A percentile compares a stretch with the other conserved stretches of the same genome.
Conservation (phyloP, 2,888 invertebrate genomes). For the Julus scandinavius region DNA sequence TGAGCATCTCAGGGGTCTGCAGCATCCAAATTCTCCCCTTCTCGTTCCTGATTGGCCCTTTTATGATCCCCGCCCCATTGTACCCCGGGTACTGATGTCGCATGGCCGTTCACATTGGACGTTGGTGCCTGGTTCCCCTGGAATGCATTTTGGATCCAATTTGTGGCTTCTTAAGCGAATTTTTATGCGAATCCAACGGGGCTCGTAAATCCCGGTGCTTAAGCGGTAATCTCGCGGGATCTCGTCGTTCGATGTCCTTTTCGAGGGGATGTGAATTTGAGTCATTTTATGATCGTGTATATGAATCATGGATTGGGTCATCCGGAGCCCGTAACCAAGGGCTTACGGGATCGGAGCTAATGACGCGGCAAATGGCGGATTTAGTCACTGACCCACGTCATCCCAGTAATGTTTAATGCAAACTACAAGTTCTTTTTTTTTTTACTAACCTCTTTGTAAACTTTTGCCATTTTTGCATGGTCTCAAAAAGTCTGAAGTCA, state of each 20-base stretch:
- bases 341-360: conserved; percentile 2
- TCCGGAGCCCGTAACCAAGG: background rate
- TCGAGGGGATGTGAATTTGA: conserved; percentile 4
- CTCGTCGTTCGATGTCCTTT: conserved; percentile 27
- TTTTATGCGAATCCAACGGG: conserved; percentile 17
- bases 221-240: conserved; percentile 24
- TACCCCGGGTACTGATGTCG: background rate
- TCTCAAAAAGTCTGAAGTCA: too few species aligned
- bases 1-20: background rate
- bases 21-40: background rate
- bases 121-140: background rate
- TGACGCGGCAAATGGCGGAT: background rate
- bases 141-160: background rate
- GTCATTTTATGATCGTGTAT: conserved; percentile 15
- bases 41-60: background rate
- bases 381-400: background rate
- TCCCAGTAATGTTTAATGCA: background rate
- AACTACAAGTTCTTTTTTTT: too few species aligned
- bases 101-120: background rate
- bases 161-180: background rate
- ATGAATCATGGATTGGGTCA: conserved; percentile 26
- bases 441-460: too few species aligned
- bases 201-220: conserved; percentile 18
- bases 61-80: background rate
- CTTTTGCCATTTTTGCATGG: too few species aligned